Evolutionary conservation across 2,888 invertebrate species (phyloP), one percentile per base, ranked within the genome.

Genomic region (Lasiommata megera): DNA sequence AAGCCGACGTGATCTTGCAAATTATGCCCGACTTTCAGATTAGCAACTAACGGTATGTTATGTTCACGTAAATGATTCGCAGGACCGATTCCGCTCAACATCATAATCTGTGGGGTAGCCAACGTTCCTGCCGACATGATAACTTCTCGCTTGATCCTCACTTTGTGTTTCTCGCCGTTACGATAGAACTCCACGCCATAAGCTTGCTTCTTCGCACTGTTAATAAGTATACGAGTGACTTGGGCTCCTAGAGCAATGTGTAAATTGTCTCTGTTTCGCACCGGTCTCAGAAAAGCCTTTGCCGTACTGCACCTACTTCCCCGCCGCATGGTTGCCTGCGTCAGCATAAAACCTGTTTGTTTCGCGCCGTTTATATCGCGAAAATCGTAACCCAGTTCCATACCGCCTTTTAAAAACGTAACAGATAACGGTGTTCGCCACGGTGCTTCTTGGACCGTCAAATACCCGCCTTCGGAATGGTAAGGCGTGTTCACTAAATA

Each of bases 21-120:
- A 75, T 97, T 96, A 69, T 95, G 93, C 1, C 96, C 96, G 0
- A 97, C 96, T 70, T 95, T 94, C 0, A 96, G 79, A 77, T 96
- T 94, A 1, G 94, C 93, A 7, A 96, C 71, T 0, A 96, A 92
- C 0, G 95, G 95, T 62, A 97, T 96, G 5, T 92, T 93, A 62
- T 94, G 92, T 58, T 94, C 93, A 56, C 92, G 84, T 3, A 97
- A 83, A 73, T 97, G 96, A 11, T 95, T 95, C 1, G 92, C 92
- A 0, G 96, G 96, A 0, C 97, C 97, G 17, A 98, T 93, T 0
- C 98, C 98, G 54, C 97, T 97, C 7, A 98, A 77, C 97, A 98
- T 97, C 65, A 99, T 91, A 16, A 99, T 75, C 70, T 98, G 97
- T 0, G 98, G 98, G 2, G 96, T 94, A 53, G 96, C 95, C 36